Conservation (phyloP, 2,888 invertebrate genomes). For the Lottia gigantea region DNA sequence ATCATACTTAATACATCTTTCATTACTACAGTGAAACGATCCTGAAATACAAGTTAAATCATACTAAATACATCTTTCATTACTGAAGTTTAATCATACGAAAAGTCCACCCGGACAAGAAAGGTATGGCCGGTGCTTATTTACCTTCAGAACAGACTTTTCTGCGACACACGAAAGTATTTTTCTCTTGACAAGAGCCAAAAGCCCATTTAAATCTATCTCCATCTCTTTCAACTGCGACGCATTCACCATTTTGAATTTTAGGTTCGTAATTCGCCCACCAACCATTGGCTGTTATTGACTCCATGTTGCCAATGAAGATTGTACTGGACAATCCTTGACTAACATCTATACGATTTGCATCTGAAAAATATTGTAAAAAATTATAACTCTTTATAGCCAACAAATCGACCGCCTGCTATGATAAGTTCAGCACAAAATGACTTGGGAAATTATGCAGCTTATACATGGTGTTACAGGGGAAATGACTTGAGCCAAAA, state of each 20-base stretch:
- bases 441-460: too few relatives aligned
- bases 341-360: constrained; percentile 21
- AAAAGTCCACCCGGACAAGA: too few relatives aligned
- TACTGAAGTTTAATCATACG: too few relatives aligned
- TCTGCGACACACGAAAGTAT: constrained; percentile 47
- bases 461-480: too few relatives aligned
- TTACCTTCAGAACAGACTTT: constrained; percentile 46
- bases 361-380: constrained; percentile 19
- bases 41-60: too few relatives aligned
- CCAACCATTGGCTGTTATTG: constrained; percentile 30
- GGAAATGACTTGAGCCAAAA: too few relatives aligned
- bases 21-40: too few relatives aligned
- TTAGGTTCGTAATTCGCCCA: constrained; percentile 39
- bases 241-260: constrained; percentile 33
- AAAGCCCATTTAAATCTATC: constrained; percentile 35
- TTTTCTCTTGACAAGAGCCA: constrained; percentile 41
- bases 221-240: constrained; percentile 23
- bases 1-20: too few relatives aligned
- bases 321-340: constrained; percentile 21
- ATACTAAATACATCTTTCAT: too few relatives aligned
- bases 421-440: too few relatives aligned
- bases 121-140: too few relatives aligned
- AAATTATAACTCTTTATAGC: not conserved
- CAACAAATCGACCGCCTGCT: too few relatives aligned
- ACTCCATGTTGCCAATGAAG: constrained; percentile 23